Percentiles rank a stretch among this genome's conserved stretches.
Evolutionary conservation across 2,888 invertebrate genomes (phyloP).

Genomic region (Protodeltote pygarga): DNA sequence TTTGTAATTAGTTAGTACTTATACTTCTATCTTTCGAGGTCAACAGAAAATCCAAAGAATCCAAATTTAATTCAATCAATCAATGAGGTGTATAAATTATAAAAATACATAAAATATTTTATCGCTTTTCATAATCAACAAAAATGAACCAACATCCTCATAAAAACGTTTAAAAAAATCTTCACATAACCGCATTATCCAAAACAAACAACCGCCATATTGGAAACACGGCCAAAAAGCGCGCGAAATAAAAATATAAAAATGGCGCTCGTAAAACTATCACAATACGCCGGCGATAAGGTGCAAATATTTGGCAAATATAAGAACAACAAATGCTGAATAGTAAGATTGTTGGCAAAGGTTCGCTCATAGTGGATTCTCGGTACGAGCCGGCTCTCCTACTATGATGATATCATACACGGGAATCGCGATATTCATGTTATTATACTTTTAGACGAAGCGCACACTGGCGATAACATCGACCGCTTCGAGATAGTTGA

Average conservation of each 20-base stretch:
- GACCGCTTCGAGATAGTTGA: slow-evolving; percentile 36
- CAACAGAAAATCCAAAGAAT: background rate
- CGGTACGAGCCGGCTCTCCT: slow-evolving; percentile 41
- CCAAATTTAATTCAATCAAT: background rate
- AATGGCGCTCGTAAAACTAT: slow-evolving; percentile 72
- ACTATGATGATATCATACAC: slow-evolving; percentile 62
- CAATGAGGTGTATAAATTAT: background rate
- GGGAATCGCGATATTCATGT: slow-evolving; percentile 52
- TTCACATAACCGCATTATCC: slow-evolving; percentile 49
- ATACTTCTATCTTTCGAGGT: too few relatives aligned
- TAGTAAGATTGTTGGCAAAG: slow-evolving; percentile 78
- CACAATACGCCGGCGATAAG: slow-evolving; percentile 69
- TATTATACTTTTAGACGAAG: slow-evolving; percentile 52
- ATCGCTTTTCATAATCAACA: slow-evolving; percentile 21
- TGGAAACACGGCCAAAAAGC: slow-evolving; percentile 56
- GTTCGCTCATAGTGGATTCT: slow-evolving; percentile 61
- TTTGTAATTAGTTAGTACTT: too few relatives aligned
- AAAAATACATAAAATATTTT: slow-evolving; percentile 18
- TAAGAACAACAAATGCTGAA: slow-evolving; percentile 76
- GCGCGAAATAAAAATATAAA: slow-evolving; percentile 67
- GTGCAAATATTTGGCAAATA: slow-evolving; percentile 81
- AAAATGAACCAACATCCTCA: slow-evolving; percentile 45
- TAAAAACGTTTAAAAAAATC: slow-evolving; percentile 35
- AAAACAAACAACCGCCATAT: slow-evolving; percentile 63
- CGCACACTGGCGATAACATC: slow-evolving; percentile 47